Evolutionary conservation across 2,888 invertebrate genomes (phyloP).

Genomic region (Malthinus seriepunctatus): DNA sequence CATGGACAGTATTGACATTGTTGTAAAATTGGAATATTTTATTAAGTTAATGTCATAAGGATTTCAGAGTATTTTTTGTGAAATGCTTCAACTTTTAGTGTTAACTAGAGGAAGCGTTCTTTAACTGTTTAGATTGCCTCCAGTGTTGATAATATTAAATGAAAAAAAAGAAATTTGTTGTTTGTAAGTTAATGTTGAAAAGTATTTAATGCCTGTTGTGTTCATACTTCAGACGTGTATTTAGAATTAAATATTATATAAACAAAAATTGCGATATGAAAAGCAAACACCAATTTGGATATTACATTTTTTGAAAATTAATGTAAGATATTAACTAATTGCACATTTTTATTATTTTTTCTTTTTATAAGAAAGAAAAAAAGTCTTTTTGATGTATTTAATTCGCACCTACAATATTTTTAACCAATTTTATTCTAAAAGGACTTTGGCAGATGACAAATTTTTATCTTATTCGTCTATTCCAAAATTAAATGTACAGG

Average conservation of each 20-base stretch:
- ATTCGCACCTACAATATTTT: neutral
- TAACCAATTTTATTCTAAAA: neutral
- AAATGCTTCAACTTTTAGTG: too few species aligned
- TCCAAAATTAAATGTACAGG: too few species aligned
- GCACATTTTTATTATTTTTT: neutral
- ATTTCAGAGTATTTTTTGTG: too few species aligned
- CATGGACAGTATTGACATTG: too few species aligned
- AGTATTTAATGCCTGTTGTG: constrained; percentile 26
- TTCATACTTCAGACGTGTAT: constrained; percentile 21
- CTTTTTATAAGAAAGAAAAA: neutral
- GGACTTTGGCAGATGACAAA: too few species aligned
- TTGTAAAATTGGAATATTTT: too few species aligned
- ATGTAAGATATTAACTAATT: constrained; percentile 11
- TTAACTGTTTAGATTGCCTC: constrained; percentile 23
- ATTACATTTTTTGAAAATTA: constrained; percentile 27
- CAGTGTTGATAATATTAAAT: neutral
- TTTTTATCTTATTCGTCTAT: too few species aligned
- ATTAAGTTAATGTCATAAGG: too few species aligned
- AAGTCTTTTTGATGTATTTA: neutral
- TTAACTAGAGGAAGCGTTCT: too few species aligned
- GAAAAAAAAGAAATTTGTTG: constrained; percentile 7
- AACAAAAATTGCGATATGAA: constrained; percentile 13
- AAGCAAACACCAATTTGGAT: constrained; percentile 25
- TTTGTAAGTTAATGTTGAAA: constrained; percentile 17
- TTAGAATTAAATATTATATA: constrained; percentile 14